Conservation (phyloP, 2,888 invertebrate species). For the Hydriomena furcata region DNA sequence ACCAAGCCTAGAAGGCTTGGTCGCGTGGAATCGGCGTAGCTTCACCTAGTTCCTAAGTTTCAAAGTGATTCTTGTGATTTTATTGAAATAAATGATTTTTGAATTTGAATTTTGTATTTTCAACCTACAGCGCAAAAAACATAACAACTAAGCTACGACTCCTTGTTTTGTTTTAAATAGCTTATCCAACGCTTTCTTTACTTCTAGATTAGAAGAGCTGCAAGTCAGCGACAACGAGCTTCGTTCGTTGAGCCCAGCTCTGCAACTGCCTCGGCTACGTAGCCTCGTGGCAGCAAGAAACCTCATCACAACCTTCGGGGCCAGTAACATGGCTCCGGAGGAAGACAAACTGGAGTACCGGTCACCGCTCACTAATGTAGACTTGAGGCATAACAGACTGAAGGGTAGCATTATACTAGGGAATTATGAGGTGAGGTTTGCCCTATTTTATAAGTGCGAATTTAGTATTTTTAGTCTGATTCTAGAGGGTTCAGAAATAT, state of each 20-base stretch:
- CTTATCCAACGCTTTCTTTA: neutral
- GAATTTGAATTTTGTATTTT: too few relatives aligned
- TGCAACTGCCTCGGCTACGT: conserved; percentile 84
- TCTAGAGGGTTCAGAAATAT: too few relatives aligned
- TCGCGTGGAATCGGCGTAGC: too few relatives aligned
- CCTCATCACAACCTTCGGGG: conserved; percentile 61
- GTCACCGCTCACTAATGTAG: conserved; percentile 87
- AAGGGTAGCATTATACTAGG: conserved; percentile 93
- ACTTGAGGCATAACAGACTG: conserved; percentile 89
- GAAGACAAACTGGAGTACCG: conserved; percentile 66
- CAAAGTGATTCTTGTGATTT: too few relatives aligned
- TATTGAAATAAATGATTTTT: too few relatives aligned
- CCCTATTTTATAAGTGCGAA: too few relatives aligned
- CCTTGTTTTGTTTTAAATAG: neutral
- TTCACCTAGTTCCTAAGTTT: too few relatives aligned
- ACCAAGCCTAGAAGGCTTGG: too few relatives aligned
- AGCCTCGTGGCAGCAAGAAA: conserved; percentile 80
- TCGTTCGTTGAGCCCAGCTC: conserved; percentile 83
- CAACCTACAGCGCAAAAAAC: too few relatives aligned
- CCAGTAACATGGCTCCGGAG: conserved; percentile 59
- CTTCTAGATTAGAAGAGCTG: conserved; percentile 87
- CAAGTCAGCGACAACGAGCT: conserved; percentile 89
- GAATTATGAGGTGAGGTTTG: conserved; percentile 87
- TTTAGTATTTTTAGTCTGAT: too few relatives aligned
- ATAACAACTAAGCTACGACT: too few relatives aligned